Evolutionary conservation across 2,888 invertebrate species (phyloP), one percentile per base, ranked within the genome.

Genomic region (Microctonus aethiopoides): DNA sequence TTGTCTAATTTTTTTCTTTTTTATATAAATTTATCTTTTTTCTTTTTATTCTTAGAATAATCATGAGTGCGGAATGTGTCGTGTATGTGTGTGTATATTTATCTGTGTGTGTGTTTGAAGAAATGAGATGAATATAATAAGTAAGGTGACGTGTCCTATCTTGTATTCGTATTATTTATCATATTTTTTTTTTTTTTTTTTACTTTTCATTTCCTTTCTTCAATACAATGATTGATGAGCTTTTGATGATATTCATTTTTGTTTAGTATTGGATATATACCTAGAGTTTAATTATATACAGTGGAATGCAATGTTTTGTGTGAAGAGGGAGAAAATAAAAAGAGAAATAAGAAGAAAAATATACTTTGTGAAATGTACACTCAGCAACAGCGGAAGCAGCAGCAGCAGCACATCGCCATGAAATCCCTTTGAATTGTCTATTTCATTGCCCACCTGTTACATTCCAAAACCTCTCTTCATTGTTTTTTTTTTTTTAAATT

Each of bases 401-500:
- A n/a, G 16, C 16, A 46, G 46, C 16, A 46, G 16, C 16, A 46
- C n/a, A n/a, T n/a, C n/a, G n/a, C n/a, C 46, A 46, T 7, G 9
- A 16, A 46, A 46, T 46, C 16, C 16, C 16, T 46, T 46, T 29
- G 20, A 32, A 24, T 54, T 39, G 26, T 57, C 57, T 26, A 57
- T 57, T 66, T 66, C 26, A 66, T 57, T 57, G 36, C 39, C 57
- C 66, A 66, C 66, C 66, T 66, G 66, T 66, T 66, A 66, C 56
- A 56, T 29, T 56, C 26, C 26, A 54, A 13, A 34, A 34, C 20
- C 26, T 34, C 52, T 20, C 32, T 34, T 51, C 10, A 52, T 52
- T 63, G 52, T 63, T 63, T 60, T 60, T 32, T 16, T n/a, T n/a
- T n/a, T n/a, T n/a, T n/a, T n/a, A n/a, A n/a, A n/a, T n/a, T n/a